Evolutionary conservation across 2,888 invertebrate species (phyloP).

Genomic region (Philaethria dido): DNA sequence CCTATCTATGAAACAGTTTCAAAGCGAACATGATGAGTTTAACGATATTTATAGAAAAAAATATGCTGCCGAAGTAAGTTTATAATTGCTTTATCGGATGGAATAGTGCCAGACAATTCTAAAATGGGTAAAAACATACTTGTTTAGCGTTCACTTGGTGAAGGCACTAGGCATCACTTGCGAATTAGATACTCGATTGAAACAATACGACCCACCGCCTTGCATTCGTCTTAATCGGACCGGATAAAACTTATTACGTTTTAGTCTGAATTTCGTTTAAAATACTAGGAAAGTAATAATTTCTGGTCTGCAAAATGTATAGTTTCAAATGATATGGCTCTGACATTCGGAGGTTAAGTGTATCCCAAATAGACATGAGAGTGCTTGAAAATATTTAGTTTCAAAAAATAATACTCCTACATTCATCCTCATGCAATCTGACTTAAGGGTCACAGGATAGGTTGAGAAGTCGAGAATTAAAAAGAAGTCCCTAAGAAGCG

Average conservation of each 20-base stretch:
- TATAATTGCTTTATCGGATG: constrained; percentile 40
- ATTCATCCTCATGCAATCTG: constrained; percentile 50
- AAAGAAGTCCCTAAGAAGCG: constrained; percentile 73
- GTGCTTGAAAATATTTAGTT: constrained; percentile 24
- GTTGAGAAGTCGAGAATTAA: constrained; percentile 50
- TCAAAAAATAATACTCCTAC: constrained; percentile 26
- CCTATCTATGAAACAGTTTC: constrained; percentile 28
- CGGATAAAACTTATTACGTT: constrained; percentile 45
- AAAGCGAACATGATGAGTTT: constrained; percentile 8
- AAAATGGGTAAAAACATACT: constrained; percentile 37
- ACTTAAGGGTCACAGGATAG: constrained; percentile 53
- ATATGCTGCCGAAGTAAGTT: constrained; percentile 26
- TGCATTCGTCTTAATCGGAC: constrained; percentile 46
- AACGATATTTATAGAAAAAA: constrained; percentile 18
- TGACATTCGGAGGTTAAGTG: constrained; percentile 32
- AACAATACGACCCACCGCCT: constrained; percentile 59
- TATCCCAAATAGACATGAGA: constrained; percentile 27
- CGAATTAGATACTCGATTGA: constrained; percentile 59
- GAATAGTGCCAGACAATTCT: constrained; percentile 41
- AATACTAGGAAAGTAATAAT: constrained; percentile 49
- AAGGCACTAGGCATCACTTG: constrained; percentile 67
- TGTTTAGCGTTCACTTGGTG: constrained; percentile 60
- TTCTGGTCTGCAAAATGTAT: constrained; percentile 40
- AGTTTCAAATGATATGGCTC: constrained; percentile 44
- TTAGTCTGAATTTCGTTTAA: constrained; percentile 45